Conservation (phyloP, 1,140 invertebrate genomes). For the Medauroidea extradentata region DNA sequence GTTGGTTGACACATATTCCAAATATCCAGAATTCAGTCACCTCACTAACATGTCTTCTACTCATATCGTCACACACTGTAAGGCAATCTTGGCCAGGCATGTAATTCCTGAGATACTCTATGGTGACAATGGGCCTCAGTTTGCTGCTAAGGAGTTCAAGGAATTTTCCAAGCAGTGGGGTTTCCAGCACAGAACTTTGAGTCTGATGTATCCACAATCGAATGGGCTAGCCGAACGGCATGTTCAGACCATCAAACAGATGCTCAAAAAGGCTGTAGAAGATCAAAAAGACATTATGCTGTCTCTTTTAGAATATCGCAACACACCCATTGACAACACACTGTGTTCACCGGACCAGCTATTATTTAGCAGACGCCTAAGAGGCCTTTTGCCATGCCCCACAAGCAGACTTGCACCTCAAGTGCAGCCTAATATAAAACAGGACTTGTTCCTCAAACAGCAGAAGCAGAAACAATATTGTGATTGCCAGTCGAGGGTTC, state of each 20-base stretch:
- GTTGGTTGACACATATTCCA: background rate
- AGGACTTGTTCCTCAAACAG: no score
- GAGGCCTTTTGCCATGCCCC: background rate
- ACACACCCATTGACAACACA: background rate
- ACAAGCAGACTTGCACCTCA: background rate
- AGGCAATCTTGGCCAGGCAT: background rate
- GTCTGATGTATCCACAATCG: background rate
- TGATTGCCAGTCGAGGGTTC: no score
- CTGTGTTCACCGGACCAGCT: background rate
- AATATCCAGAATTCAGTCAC: background rate
- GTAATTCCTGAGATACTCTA: background rate
- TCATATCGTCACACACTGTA: background rate
- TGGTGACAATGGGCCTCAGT: background rate
- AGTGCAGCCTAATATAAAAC: no score
- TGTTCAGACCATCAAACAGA: background rate
- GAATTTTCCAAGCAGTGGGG: background rate
- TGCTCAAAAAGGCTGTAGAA: background rate
- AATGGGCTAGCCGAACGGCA: background rate
- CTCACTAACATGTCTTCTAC: background rate
- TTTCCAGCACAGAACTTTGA: background rate
- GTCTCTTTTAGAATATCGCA: background rate
- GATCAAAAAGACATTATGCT: background rate
- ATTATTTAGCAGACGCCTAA: background rate
- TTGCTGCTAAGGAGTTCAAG: background rate
- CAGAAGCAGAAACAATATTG: no score